A percentile compares a stretch with the other conserved stretches of the same genome.
Evolutionary conservation across 2,797 vertebrate genomes (phyloP).

Genomic region (Tamandua tetradactyla): DNA sequence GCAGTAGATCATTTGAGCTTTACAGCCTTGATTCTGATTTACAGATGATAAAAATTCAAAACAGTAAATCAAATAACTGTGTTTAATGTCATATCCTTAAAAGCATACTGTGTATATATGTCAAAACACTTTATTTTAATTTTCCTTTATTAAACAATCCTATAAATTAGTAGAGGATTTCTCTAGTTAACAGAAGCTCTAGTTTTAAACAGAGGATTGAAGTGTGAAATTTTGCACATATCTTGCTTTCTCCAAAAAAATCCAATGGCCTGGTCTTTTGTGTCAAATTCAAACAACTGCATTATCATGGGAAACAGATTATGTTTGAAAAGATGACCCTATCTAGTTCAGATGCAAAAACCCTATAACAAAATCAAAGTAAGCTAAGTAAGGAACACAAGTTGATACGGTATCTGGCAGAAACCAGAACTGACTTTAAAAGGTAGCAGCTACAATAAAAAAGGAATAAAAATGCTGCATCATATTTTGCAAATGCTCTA

Average conservation of each 20-base stretch:
- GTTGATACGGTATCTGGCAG: not conserved
- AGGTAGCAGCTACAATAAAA: not conserved
- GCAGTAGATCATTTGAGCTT: not conserved
- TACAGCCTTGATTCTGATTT: not conserved
- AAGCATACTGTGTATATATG: not conserved
- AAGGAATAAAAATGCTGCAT: not conserved
- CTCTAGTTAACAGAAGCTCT: not conserved
- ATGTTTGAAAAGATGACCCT: constrained; percentile 7
- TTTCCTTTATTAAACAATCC: not conserved
- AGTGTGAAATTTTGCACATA: not conserved
- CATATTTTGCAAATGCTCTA: not conserved
- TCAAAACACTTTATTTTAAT: constrained; percentile 42
- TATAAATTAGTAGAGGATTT: not conserved
- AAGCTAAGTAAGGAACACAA: not conserved
- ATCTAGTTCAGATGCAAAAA: not conserved
- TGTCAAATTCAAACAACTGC: not conserved
- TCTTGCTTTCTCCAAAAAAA: not conserved
- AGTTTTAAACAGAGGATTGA: not conserved
- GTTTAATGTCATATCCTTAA: not conserved
- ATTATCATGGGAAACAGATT: not conserved
- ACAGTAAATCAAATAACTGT: not conserved
- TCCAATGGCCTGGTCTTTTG: constrained; percentile 14
- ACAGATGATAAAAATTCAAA: not conserved
- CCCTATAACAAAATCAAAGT: not conserved
- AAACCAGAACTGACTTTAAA: constrained; percentile 37